Evolutionary conservation across 2,888 invertebrate genomes (phyloP).

Genomic region (Scelioninae gen. 1): DNA sequence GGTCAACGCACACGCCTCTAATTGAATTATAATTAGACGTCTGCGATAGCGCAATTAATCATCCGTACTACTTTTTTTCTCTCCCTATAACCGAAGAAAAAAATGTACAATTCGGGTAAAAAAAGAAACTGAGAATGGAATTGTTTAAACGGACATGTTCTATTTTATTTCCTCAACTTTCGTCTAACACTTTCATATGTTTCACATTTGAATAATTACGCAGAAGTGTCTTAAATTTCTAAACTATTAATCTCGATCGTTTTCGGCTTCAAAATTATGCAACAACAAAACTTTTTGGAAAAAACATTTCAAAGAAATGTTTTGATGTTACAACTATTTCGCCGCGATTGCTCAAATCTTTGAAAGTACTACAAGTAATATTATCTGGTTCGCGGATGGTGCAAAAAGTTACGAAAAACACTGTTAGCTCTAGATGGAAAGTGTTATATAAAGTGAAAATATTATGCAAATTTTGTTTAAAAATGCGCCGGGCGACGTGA

Average conservation of each 20-base stretch:
- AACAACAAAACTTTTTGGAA: constrained; percentile 4
- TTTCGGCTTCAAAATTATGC: constrained; percentile 25
- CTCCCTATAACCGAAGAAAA: background rate
- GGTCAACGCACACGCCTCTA: constrained; percentile 7
- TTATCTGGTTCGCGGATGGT: constrained; percentile 45
- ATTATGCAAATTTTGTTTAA: constrained; percentile 67
- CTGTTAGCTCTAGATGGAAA: constrained; percentile 48
- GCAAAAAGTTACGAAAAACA: constrained; percentile 63
- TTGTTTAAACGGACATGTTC: constrained; percentile 47
- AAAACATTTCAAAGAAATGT: background rate
- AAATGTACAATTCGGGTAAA: constrained; percentile 2
- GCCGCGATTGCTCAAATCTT: constrained; percentile 45
- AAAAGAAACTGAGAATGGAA: constrained; percentile 43
- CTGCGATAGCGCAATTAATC: constrained; percentile 29
- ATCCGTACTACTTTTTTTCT: constrained; percentile 14
- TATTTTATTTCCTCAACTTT: constrained; percentile 58
- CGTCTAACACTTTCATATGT: constrained; percentile 64
- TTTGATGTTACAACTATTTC: constrained; percentile 27
- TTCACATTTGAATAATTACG: constrained; percentile 61
- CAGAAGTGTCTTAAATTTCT: constrained; percentile 44
- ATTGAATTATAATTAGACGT: constrained; percentile 42
- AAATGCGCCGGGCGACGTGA: constrained; percentile 48
- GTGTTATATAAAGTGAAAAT: constrained; percentile 70
- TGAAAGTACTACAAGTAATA: constrained; percentile 23
- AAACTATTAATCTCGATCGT: constrained; percentile 12